phyloP scores from a whole-genome alignment of 2,113 vertebrate species.

The Orthonyx spaldingii region DNA sequence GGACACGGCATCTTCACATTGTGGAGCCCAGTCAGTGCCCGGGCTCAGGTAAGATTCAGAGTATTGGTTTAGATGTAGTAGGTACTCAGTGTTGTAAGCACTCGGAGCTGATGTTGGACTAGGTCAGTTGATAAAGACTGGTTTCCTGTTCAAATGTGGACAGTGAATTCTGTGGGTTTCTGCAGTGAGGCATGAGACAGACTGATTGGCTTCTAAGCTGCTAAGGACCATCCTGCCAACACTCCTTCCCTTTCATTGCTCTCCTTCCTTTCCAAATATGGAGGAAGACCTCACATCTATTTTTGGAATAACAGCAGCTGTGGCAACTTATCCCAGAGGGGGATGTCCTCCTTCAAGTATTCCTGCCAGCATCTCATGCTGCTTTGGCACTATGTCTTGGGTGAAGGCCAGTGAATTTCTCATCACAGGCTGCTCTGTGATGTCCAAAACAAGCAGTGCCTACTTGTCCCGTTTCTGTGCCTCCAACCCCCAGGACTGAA shows the following conservation, averaged over 20 bases:
- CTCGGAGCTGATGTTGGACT: not conserved
- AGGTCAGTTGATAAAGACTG: not conserved
- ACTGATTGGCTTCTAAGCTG: not conserved
- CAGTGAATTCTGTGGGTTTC: not conserved
- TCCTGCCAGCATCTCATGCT: not conserved
- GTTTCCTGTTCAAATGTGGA: not conserved
- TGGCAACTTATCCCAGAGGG: not conserved
- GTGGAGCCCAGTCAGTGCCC: not conserved
- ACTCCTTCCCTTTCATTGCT: not conserved
- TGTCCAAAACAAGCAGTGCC: not conserved
- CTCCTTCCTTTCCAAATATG: not conserved
- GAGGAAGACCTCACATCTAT: not conserved
- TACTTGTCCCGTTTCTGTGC: not conserved
- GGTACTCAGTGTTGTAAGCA: not conserved
- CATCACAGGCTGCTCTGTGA: not conserved
- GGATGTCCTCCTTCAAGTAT: not conserved
- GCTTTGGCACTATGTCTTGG: not conserved
- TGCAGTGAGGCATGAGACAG: not conserved
- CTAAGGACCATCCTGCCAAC: not conserved
- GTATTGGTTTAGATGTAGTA: not conserved
- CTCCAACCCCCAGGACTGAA: not conserved
- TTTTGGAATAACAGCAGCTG: not conserved
- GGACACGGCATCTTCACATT: rapidly evolving
- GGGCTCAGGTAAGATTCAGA: not conserved
- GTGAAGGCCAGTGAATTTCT: not conserved